These are phyloP conservation scores for Netelia melanura DNA, from an alignment of 2,888 invertebrate species.

Conservation along the genomic window DNA sequence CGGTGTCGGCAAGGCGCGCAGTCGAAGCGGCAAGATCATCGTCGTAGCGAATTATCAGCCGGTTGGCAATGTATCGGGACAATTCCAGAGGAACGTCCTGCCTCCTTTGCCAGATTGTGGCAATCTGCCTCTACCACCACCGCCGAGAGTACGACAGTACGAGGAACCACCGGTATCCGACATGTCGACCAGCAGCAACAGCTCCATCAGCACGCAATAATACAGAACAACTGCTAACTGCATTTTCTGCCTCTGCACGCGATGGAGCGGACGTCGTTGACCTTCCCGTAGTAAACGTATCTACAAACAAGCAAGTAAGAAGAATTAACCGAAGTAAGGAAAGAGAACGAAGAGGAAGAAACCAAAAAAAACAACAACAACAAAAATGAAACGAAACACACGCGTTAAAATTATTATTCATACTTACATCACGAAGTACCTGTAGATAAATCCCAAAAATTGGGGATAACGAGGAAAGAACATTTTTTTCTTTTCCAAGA, in stretches of 20 bases:
- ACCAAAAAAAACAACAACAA: slow-evolving; percentile 12
- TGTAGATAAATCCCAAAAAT: slow-evolving; percentile 2
- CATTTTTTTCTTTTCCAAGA: neutral
- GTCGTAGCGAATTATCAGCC: slow-evolving; percentile 95
- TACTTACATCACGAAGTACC: slow-evolving; percentile 5
- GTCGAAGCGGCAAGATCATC: slow-evolving; percentile 91
- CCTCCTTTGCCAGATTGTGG: slow-evolving; percentile 89
- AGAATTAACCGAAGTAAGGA: neutral
- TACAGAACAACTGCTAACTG: slow-evolving; percentile 78
- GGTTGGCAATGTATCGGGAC: slow-evolving; percentile 91
- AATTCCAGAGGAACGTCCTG: slow-evolving; percentile 91
- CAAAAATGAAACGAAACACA: neutral
- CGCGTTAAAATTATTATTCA: neutral
- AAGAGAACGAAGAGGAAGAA: slow-evolving; percentile 9
- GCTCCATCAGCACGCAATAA: slow-evolving; percentile 79
- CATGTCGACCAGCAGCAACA: slow-evolving; percentile 75
- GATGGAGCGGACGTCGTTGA: slow-evolving; percentile 75
- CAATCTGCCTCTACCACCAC: slow-evolving; percentile 83
- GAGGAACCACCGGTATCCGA: slow-evolving; percentile 72
- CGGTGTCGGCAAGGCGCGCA: slow-evolving; percentile 93
- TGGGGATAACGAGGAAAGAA: neutral
- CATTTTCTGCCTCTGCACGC: slow-evolving; percentile 80
- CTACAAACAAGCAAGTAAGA: neutral
- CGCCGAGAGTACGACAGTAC: slow-evolving; percentile 73
- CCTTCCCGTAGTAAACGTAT: slow-evolving; percentile 22